Evolutionary conservation across 2,888 invertebrate genomes (phyloP).

Genomic region (Orthosia gothica): DNA sequence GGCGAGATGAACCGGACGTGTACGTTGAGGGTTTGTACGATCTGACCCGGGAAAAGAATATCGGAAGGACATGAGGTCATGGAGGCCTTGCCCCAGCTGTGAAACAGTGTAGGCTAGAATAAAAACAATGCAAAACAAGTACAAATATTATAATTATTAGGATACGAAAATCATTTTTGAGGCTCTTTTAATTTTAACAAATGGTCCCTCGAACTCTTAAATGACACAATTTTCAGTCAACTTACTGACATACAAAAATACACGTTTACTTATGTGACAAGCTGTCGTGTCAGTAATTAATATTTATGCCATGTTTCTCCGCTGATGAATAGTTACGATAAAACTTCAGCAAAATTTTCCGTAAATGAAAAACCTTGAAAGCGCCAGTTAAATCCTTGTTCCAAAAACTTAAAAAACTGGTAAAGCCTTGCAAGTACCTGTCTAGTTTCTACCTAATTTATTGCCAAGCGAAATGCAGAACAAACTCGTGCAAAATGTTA

Average conservation of each 20-base stretch:
- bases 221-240: too few relatives aligned
- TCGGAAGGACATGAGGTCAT: too few relatives aligned
- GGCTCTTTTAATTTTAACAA: too few relatives aligned
- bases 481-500: conserved; percentile 25
- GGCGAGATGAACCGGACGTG: too few relatives aligned
- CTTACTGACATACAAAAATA: neutral
- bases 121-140: too few relatives aligned
- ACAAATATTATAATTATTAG: too few relatives aligned
- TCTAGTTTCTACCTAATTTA: conserved; percentile 23
- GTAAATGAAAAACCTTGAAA: neutral
- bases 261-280: neutral
- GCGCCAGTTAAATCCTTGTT: neutral
- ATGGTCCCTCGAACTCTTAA: too few relatives aligned
- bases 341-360: neutral
- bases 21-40: too few relatives aligned
- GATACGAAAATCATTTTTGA: too few relatives aligned
- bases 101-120: too few relatives aligned
- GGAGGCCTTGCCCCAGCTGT: too few relatives aligned
- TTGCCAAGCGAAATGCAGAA: conserved; percentile 2
- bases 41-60: too few relatives aligned
- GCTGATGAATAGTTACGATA: conserved; percentile 3
- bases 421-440: conserved; percentile 9
- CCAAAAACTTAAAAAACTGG: conserved; percentile 4
- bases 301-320: neutral
- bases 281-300: neutral